A percentile compares a stretch with the other conserved stretches of the same genome.
phyloP scores from a whole-genome alignment of 2,113 vertebrate genomes.

The Struthidea cinerea region DNA sequence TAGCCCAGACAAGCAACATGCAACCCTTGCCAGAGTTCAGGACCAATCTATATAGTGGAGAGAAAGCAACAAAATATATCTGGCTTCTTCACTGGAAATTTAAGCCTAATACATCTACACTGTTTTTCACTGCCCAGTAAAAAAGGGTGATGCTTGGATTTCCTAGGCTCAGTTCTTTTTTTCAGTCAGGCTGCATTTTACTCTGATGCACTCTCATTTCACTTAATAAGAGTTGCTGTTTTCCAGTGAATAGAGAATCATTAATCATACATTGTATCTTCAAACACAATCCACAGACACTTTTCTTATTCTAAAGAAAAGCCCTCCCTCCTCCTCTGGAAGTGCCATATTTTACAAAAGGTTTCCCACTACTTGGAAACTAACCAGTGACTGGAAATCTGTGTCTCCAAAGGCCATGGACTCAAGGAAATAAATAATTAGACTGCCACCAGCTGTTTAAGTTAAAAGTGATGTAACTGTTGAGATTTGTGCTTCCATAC shows the following conservation, averaged over 20 bases:
- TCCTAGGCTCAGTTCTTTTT: neutral
- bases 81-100: neutral
- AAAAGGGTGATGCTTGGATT: neutral
- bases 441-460: neutral
- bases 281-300: constrained; percentile 18
- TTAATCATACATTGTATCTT: constrained; percentile 38
- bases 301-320: neutral
- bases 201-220: neutral
- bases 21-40: neutral
- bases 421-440: constrained; percentile 32
- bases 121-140: neutral
- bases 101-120: neutral
- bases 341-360: neutral
- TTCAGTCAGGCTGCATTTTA: neutral
- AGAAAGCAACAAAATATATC: neutral
- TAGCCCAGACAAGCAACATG: neutral
- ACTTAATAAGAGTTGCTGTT: neutral
- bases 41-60: neutral
- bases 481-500: neutral
- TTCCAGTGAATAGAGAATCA: constrained; percentile 18
- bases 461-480: neutral
- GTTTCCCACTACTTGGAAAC: neutral
- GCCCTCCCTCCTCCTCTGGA: neutral
- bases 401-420: neutral
- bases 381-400: neutral